Evolutionary conservation across 1,140 invertebrate genomes (phyloP).

Genomic region (Teleopsis dalmanni): DNA sequence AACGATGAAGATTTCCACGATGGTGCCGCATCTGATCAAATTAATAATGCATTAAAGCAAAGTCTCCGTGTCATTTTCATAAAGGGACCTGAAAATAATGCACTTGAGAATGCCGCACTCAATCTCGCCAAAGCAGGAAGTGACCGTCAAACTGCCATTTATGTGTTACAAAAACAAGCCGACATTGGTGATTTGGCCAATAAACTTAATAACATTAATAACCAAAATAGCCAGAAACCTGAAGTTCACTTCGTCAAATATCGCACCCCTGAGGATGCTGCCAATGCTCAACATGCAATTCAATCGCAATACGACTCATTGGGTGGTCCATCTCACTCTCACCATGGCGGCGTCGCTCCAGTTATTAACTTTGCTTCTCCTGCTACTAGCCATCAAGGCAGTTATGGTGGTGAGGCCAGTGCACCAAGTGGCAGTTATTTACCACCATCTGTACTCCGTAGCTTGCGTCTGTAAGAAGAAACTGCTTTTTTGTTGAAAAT

Average conservation of each 20-base stretch:
- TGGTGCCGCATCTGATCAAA: constrained; percentile 1
- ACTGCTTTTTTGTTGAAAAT: too few species aligned
- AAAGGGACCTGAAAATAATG: constrained; percentile 33
- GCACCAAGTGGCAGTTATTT: constrained; percentile 9
- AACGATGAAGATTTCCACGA: constrained; percentile 26
- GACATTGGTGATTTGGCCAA: constrained; percentile 30
- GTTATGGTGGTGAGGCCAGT: constrained; percentile 11
- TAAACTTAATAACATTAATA: constrained; percentile 15
- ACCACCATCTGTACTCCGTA: constrained; percentile 13
- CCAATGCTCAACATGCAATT: constrained; percentile 30
- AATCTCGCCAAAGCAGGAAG: constrained; percentile 26
- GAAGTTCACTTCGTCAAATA: constrained; percentile 41
- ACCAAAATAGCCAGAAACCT: constrained; percentile 27
- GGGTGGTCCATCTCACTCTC: constrained; percentile 22
- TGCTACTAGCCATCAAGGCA: neutral
- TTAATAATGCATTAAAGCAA: constrained; percentile 18
- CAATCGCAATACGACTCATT: constrained; percentile 35
- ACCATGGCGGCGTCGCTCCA: constrained; percentile 30
- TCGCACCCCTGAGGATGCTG: constrained; percentile 31
- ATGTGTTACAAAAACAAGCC: constrained; percentile 36
- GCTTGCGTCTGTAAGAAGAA: too few species aligned
- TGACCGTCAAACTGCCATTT: constrained; percentile 35
- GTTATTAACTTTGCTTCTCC: constrained; percentile 35
- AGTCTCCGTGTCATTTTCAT: constrained; percentile 35
- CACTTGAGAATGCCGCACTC: constrained; percentile 31